Percentiles rank a stretch among this genome's conserved stretches.
Evolutionary conservation across 2,797 vertebrate genomes (phyloP).

Genomic region (Petrocephalus sullivani): DNA sequence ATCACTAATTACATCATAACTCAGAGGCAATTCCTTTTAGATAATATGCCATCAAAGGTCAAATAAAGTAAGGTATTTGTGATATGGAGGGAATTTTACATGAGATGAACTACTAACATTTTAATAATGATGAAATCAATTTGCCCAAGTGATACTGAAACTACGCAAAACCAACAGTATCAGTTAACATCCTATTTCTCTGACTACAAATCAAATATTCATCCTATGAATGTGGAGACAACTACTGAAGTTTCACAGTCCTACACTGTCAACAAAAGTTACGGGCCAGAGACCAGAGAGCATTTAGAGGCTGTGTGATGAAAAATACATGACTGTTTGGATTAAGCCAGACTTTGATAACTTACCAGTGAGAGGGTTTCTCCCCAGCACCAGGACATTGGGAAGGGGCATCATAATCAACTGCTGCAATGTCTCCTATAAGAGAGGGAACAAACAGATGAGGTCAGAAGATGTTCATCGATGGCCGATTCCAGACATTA

Average conservation of each 20-base stretch:
- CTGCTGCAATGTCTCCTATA: slow-evolving; percentile 89
- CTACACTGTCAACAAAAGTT: neutral
- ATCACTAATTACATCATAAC: slow-evolving; percentile 57
- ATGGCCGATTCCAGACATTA: neutral
- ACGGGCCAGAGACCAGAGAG: neutral
- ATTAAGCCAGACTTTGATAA: slow-evolving; percentile 21
- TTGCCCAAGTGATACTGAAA: neutral
- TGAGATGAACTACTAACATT: neutral
- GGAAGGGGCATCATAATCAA: slow-evolving; percentile 96
- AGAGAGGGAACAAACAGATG: slow-evolving; percentile 19
- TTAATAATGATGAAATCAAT: neutral
- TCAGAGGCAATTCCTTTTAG: slow-evolving; percentile 61
- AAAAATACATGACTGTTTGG: neutral
- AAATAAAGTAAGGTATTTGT: neutral
- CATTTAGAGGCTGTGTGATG: neutral
- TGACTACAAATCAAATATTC: neutral
- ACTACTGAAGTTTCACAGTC: neutral
- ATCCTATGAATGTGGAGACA: neutral
- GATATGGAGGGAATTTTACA: neutral
- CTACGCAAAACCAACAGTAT: neutral
- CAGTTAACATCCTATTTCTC: neutral
- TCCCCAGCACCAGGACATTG: slow-evolving; percentile 85
- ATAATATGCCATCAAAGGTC: slow-evolving; percentile 42
- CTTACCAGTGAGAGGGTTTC: slow-evolving; percentile 89
- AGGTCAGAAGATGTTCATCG: neutral